A percentile compares a stretch with the other conserved stretches of the same genome.
Evolutionary conservation across 2,113 vertebrate species (phyloP).

Genomic region (Plecturocebus donacophilus): DNA sequence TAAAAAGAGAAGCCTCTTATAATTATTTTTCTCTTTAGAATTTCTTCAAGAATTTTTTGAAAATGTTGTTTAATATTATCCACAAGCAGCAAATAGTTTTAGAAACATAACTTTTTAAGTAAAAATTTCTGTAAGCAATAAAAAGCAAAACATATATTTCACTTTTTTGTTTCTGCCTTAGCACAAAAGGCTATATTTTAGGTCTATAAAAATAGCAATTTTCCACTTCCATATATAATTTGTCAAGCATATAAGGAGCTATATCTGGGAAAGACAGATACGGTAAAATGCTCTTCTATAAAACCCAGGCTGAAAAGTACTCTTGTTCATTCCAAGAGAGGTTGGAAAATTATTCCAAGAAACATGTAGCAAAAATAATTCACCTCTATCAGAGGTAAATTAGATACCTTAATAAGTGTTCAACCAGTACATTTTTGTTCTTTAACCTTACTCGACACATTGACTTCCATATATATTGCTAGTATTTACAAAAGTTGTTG

Average conservation of each 20-base stretch:
- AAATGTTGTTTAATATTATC: background rate
- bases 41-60: background rate
- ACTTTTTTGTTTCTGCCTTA: background rate
- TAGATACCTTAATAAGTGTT: background rate
- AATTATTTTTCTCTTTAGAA: background rate
- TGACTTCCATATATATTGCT: background rate
- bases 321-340: slow-evolving; percentile 8
- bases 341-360: background rate
- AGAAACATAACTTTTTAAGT: slow-evolving; percentile 10
- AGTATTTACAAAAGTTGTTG: background rate
- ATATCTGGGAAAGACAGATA: background rate
- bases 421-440: background rate
- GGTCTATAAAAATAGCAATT: background rate
- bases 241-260: background rate
- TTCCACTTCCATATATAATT: background rate
- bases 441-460: background rate
- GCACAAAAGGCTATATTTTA: background rate
- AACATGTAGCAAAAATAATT: background rate
- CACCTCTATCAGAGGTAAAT: background rate
- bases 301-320: background rate
- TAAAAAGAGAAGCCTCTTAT: background rate
- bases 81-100: background rate
- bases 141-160: background rate
- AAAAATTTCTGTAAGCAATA: background rate
- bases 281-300: background rate